Evolutionary conservation across 23 tunicate genomes (phyloP).

Genomic region (Aplidium turbinatum): DNA sequence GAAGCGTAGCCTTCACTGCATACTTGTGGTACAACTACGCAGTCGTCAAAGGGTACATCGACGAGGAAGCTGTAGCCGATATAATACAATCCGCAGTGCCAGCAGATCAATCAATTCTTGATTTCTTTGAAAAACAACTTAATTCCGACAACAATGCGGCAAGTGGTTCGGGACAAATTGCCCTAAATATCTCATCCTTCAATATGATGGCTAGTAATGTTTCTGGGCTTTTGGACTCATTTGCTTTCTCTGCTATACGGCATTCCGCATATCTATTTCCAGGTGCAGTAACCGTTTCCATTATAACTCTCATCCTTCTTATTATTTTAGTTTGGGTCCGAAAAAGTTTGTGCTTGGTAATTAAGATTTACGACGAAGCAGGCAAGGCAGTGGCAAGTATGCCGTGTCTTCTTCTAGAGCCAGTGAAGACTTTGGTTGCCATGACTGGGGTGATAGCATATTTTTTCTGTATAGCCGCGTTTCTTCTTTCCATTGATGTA

Average conservation of each 20-base stretch:
- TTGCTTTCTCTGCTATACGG: conserved; percentile 18
- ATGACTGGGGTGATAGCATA: conserved; percentile 18
- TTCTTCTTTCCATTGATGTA: conserved; percentile 21
- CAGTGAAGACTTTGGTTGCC: conserved; percentile 56
- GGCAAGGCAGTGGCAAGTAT: conserved; percentile 62
- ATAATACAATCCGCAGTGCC: conserved; percentile 17
- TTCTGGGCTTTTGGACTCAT: too few relatives aligned
- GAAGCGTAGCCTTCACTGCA: conserved; percentile 41
- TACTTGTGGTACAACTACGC: conserved; percentile 78
- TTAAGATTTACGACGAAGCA: conserved; percentile 84
- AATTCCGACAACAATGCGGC: neutral
- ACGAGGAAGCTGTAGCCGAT: conserved; percentile 7
- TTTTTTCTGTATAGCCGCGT: conserved; percentile 33
- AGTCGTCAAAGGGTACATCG: conserved; percentile 31
- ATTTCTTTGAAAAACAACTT: neutral
- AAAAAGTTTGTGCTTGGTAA: conserved; percentile 58
- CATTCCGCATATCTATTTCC: conserved; percentile 53
- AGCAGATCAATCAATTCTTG: neutral
- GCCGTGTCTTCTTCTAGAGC: conserved; percentile 68
- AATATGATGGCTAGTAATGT: too few relatives aligned
- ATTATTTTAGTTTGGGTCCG: conserved; percentile 38
- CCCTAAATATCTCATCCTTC: too few relatives aligned
- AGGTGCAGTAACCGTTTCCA: conserved; percentile 20
- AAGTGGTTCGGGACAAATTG: too few relatives aligned
- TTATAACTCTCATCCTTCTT: neutral